A percentile compares a stretch with the other conserved stretches of the same genome.
Evolutionary conservation across 2,113 vertebrate species (phyloP).

Genomic region (Dicerorhinus sumatrensis): DNA sequence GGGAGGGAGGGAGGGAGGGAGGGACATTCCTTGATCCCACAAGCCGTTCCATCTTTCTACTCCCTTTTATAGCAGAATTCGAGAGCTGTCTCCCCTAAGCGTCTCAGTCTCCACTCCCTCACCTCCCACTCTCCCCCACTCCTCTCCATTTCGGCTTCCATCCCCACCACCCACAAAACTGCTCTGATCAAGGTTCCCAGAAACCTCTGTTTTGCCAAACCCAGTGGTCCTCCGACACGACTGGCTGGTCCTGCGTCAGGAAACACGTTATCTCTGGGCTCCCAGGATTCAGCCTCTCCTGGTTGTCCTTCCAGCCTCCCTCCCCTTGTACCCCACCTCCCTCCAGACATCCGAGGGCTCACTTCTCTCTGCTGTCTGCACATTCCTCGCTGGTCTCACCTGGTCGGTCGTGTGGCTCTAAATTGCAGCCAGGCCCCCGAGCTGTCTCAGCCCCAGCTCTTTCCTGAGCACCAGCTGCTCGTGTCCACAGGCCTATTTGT

Average conservation of each 20-base stretch:
- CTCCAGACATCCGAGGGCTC: not conserved
- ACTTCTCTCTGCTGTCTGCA: not conserved
- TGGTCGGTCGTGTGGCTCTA: not conserved
- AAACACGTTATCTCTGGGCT: not conserved
- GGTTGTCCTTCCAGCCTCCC: not conserved
- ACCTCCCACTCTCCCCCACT: too few species aligned
- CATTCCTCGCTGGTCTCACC: not conserved
- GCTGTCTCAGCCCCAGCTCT: not conserved
- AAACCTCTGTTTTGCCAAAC: not conserved
- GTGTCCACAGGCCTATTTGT: not conserved
- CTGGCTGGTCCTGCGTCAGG: not conserved
- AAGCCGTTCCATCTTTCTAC: not conserved
- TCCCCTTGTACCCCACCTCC: not conserved
- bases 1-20: not conserved
- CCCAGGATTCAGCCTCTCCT: not conserved
- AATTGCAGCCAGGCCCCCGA: not conserved
- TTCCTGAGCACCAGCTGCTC: not conserved
- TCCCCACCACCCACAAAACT: not conserved
- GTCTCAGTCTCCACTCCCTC: not conserved
- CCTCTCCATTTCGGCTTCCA: not conserved
- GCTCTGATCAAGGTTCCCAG: not conserved
- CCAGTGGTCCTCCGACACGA: not conserved
- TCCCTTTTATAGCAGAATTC: not conserved
- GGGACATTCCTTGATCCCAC: not conserved
- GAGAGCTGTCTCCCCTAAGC: not conserved